phyloP scores from a whole-genome alignment of 2,797 vertebrate genomes.

The Hydrophis major region DNA sequence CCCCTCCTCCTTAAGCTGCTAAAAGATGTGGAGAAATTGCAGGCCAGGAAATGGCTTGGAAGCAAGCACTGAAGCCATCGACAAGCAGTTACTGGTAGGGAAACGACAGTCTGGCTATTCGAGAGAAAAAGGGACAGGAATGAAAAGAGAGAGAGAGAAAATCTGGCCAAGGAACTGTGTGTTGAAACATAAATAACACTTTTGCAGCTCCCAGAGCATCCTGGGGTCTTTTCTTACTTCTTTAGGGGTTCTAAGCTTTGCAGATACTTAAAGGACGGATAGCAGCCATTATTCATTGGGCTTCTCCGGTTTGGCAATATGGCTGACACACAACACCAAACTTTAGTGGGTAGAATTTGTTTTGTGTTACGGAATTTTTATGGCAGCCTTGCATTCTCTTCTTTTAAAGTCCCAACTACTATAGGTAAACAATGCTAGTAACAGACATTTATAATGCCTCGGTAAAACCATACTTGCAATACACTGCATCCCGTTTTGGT shows the following conservation, averaged over 20 bases:
- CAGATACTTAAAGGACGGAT: not conserved
- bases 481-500: not conserved
- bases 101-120: not conserved
- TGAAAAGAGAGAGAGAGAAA: not conserved
- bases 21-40: not conserved
- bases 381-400: not conserved
- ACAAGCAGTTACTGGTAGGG: not conserved
- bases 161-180: not conserved
- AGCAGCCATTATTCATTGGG: not conserved
- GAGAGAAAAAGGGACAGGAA: not conserved
- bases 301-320: not conserved
- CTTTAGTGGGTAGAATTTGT: not conserved
- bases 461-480: not conserved
- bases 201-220: not conserved
- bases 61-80: not conserved
- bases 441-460: not conserved
- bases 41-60: not conserved
- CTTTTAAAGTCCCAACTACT: not conserved
- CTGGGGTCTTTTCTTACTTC: not conserved
- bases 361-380: not conserved
- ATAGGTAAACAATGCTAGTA: not conserved
- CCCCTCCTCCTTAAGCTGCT: not conserved
- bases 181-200: not conserved
- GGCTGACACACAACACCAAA: not conserved
- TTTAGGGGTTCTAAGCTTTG: not conserved